Percentiles rank a stretch among this genome's conserved stretches.
phyloP scores from a whole-genome alignment of 2,797 vertebrate species.

The Babyrousa celebensis region DNA sequence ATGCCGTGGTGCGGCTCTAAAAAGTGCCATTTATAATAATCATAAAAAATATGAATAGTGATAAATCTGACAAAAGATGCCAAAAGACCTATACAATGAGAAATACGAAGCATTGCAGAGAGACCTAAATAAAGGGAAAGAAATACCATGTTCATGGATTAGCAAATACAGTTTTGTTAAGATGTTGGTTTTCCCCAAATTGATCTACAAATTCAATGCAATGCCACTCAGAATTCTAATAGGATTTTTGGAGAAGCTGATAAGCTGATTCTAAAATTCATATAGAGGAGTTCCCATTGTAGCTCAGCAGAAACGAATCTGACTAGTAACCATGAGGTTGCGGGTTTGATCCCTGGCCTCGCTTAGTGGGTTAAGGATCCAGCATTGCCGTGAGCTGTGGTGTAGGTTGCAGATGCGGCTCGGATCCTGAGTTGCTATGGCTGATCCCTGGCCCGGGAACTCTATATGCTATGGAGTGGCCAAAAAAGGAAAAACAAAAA shows the following conservation, averaged over 20 bases:
- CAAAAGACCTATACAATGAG: not conserved
- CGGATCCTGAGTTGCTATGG: too few species aligned
- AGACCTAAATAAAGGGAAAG: not conserved
- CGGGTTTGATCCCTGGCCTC: too few species aligned
- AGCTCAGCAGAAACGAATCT: too few species aligned
- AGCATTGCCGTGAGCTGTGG: too few species aligned
- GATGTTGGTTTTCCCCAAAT: not conserved
- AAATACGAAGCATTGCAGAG: not conserved
- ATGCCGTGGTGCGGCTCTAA: too few species aligned
- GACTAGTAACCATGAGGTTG: too few species aligned
- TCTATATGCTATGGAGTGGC: not conserved
- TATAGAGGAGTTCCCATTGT: not conserved
- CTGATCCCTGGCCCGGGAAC: too few species aligned
- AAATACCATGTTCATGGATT: not conserved
- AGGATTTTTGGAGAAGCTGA: not conserved
- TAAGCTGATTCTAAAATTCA: constrained; percentile 28
- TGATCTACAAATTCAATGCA: not conserved
- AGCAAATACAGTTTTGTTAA: not conserved
- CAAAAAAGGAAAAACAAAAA: constrained; percentile 42
- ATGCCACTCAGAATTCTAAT: not conserved
- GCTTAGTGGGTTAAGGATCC: too few species aligned
- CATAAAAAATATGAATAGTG: not conserved
- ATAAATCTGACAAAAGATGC: constrained; percentile 19
- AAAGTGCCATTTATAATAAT: not conserved
- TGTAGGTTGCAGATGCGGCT: too few species aligned